Evolutionary conservation across 2,113 vertebrate genomes (phyloP), one percentile per base, ranked within the genome.

Genomic region (Marcusenius ussheri): DNA sequence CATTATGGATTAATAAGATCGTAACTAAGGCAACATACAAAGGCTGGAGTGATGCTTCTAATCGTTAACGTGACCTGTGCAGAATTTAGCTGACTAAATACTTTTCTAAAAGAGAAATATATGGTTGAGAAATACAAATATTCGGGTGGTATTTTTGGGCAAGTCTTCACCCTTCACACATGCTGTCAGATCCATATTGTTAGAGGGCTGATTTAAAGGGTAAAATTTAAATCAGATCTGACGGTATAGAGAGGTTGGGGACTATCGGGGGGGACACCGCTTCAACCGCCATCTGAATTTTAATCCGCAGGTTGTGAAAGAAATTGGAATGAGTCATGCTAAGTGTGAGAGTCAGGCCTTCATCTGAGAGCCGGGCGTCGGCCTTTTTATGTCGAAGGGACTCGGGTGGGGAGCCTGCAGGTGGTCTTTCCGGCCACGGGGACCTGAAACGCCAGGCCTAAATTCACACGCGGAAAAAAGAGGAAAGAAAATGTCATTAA

Each of bases 1-100:
- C 87, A 88, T 88, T 45, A 66, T 46, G 31, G 15, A 88, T 66
- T 88, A 88, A 39, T 62, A 88, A 42, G 39, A n/a, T 50, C 31
- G 9, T 62, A 88, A 88, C 35, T 66, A 31, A 39, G 15, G 7
- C 31, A 17, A 0, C 46, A n/a, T 17, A 27, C n/a, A 8, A 87
- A 51, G 50, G 13, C 86, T 9, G 58, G 39, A 31, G 13, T 39
- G 51, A 27, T 62, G 86, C 39, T 47, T n/a, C 56, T n/a, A n/a
- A 31, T 45, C 53, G 19, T 42, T 62, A 39, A 5, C 27, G 39
- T 42, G 35, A n/a, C 45, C 35, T 49, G 31, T 19, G 35, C 19
- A 24, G 21, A n/a, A 35, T 62, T 88, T 45, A 62, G 6, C 27
- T 10, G 51, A 88, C 15, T 50, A 88, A 62, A 35, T 35, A 15